phyloP scores from a whole-genome alignment of 2,888 invertebrate genomes.

The Rhodophaea formosa region DNA sequence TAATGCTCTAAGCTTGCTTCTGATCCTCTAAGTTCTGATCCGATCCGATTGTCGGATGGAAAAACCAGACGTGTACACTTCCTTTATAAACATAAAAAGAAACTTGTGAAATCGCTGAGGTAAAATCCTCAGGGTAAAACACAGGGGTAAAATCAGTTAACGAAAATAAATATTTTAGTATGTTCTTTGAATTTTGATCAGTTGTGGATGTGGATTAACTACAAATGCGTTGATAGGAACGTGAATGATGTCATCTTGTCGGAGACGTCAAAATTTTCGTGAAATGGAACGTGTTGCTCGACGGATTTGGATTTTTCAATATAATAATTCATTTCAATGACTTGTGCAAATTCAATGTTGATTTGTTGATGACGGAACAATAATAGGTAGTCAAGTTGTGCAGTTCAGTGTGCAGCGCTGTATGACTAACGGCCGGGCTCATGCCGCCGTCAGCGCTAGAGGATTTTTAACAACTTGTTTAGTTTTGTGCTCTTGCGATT shows the following conservation, averaged over 20 bases:
- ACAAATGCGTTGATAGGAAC: constrained; percentile 27
- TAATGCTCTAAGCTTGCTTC: too few species aligned
- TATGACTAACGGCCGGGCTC: constrained; percentile 39
- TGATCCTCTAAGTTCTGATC: too few species aligned
- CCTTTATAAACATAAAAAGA: too few species aligned
- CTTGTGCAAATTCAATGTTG: constrained; percentile 73
- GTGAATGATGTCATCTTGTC: constrained; percentile 20
- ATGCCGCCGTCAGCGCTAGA: constrained; percentile 46
- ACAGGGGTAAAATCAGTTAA: too few species aligned
- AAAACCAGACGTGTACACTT: too few species aligned
- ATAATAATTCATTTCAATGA: constrained; percentile 52
- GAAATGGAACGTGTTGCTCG: constrained; percentile 54
- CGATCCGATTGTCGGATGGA: too few species aligned
- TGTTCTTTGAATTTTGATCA: too few species aligned
- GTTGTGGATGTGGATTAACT: too few species aligned
- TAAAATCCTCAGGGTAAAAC: too few species aligned
- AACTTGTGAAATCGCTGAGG: too few species aligned
- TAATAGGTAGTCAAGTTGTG: constrained; percentile 37
- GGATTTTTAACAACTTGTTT: constrained; percentile 43
- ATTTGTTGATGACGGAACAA: constrained; percentile 50
- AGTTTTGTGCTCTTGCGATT: constrained; percentile 2
- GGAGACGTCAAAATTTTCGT: constrained; percentile 40
- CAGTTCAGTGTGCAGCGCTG: constrained; percentile 24
- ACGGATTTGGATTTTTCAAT: constrained; percentile 49
- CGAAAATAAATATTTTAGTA: too few species aligned